Evolutionary conservation across 2,797 vertebrate genomes (phyloP), one percentile per base, ranked within the genome.

Genomic region (Urophycis tenuis): DNA sequence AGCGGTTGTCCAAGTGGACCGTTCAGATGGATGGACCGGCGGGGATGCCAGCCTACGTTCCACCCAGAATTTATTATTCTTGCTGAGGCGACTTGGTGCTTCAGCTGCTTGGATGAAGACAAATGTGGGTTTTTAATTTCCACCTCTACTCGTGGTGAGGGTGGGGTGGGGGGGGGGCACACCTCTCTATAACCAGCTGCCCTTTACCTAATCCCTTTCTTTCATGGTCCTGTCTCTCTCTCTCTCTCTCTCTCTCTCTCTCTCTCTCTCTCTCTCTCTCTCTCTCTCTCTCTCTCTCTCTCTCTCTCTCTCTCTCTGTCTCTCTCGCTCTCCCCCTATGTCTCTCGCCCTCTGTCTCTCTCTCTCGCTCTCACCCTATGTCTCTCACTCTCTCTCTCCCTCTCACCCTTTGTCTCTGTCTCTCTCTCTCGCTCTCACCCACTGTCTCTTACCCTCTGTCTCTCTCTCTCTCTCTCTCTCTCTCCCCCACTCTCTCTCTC

Each of bases 111-210:
- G 10, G 69, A 81, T 79, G 77, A 84, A 87, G 81, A 87, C 76
- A 78, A 86, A 88, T 84, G 82, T 32, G 19, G 74, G 64, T 85
- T 69, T 80, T 60, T 79, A 64, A 78, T 83, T 87, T 81, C 81
- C 34, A 79, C 49, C 76, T 30, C 74, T 19, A 72, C n/a, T 85
- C 81, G 84, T 79, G 84, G 64, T 84, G 84, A 86, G 79, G 49
- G 76, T 17, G 41, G 34, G 84, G 64, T 84, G 84, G 85, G 79
- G 49, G 76, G 22, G 41, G 34, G 5, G 14, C 35, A n/a, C 60
- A 83, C 75, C 75, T 72, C 75, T 25, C 15, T 49, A 32, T 25
- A 29, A 70, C 29, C 67, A 70, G 80, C n/a, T n/a, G n/a, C 74
- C 73, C 45, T 81, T 19, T 79, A 84, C 22, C 53, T 60, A 60